These are phyloP conservation scores for Menura novaehollandiae DNA, from an alignment of 2,113 vertebrate genomes.

Conservation along the genomic window DNA sequence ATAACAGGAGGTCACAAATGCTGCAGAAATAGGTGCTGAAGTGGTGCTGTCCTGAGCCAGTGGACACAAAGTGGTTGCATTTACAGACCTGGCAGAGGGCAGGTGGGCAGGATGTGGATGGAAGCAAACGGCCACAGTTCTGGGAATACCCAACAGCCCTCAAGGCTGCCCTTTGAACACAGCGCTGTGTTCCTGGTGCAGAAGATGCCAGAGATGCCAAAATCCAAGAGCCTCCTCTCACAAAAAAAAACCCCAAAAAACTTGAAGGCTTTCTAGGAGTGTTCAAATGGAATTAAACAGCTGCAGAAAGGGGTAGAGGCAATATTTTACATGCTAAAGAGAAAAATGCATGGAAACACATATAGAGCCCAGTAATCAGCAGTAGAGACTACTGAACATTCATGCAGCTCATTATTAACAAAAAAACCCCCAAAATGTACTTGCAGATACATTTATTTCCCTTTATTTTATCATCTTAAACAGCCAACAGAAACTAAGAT, in stretches of 20 bases:
- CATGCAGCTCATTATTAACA: neutral
- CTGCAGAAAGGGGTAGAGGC: neutral
- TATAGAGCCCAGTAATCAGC: neutral
- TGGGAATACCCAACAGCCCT: neutral
- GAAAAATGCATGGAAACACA: neutral
- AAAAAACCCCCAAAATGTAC: neutral
- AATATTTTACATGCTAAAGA: neutral
- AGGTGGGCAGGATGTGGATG: conserved; percentile 23
- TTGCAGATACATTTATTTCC: neutral
- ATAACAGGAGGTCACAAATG: conserved; percentile 22
- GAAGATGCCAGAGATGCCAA: neutral
- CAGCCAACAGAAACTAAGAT: conserved; percentile 39
- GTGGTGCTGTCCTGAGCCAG: neutral
- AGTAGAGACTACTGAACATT: neutral
- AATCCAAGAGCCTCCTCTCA: neutral
- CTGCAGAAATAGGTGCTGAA: conserved; percentile 24
- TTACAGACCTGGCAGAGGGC: neutral
- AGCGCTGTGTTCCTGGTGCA: neutral
- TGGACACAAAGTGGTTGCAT: neutral
- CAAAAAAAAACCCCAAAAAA: neutral
- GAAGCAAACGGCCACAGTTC: neutral
- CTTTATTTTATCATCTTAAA: neutral
- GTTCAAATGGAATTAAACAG: neutral
- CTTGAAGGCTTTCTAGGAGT: neutral
- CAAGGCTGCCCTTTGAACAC: neutral